A percentile compares a stretch with the other conserved stretches of the same genome.
phyloP scores from a whole-genome alignment of 2,797 vertebrate species.

The Peromyscus attwateri region DNA sequence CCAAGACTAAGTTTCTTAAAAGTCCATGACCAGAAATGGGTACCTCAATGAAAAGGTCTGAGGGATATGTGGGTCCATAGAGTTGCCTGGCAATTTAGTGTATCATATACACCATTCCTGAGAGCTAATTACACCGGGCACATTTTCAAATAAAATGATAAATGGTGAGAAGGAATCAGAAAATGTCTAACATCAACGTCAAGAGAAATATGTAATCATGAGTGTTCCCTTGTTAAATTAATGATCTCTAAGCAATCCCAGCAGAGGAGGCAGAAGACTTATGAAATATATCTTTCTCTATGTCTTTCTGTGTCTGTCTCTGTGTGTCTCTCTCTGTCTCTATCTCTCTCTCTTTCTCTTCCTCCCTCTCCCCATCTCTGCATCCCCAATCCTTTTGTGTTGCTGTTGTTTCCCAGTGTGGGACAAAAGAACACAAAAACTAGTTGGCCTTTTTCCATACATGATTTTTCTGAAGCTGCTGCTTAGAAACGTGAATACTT shows the following conservation, averaged over 20 bases:
- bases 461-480: constrained; percentile 24
- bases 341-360: background rate
- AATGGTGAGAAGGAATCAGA: background rate
- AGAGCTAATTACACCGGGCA: background rate
- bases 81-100: background rate
- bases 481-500: constrained; percentile 50
- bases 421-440: background rate
- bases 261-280: background rate
- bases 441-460: background rate
- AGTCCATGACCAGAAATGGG: background rate
- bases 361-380: background rate
- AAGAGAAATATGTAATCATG: background rate
- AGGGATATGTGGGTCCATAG: background rate
- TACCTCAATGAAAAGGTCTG: background rate
- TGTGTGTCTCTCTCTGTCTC: background rate
- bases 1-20: background rate
- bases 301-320: background rate
- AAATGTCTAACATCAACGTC: background rate
- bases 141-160: constrained; percentile 38
- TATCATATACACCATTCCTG: fast-evolving
- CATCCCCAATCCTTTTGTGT: no score
- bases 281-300: background rate
- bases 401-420: background rate
- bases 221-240: background rate
- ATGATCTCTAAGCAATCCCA: background rate